Percentiles rank a stretch among this genome's conserved stretches.
Conservation (phyloP, 2,113 vertebrate genomes). For the Ophiodon elongatus region DNA sequence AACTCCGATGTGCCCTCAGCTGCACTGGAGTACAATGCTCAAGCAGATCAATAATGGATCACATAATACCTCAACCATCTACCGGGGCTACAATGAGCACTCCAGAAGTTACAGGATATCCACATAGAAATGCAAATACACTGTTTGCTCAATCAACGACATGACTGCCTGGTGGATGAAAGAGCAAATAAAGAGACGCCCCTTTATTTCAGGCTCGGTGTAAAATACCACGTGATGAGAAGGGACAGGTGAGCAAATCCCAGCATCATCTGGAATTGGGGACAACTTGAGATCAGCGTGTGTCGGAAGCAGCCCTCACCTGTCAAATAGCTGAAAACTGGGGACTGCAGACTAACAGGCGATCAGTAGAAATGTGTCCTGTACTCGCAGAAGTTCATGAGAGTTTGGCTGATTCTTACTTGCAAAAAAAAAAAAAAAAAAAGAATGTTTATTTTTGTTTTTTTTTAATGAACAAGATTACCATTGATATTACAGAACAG, state of each 20-base stretch:
- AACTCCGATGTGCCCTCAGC: conserved; percentile 32
- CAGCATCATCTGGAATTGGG: neutral
- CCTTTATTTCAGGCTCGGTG: conserved; percentile 13
- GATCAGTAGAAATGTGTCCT: neutral
- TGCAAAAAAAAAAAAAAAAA: conserved; percentile 2
- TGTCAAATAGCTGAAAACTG: neutral
- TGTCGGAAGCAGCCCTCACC: neutral
- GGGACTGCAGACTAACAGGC: neutral
- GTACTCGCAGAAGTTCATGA: neutral
- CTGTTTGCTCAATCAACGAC: conserved; percentile 60
- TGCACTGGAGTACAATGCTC: conserved; percentile 61
- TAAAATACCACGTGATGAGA: neutral
- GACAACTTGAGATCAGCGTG: neutral
- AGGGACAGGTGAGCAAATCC: conserved; percentile 8
- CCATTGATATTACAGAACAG: neutral
- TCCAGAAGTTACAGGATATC: conserved; percentile 46
- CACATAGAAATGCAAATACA: conserved; percentile 45
- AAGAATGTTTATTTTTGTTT: conserved; percentile 37
- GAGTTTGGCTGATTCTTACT: neutral
- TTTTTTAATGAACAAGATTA: neutral
- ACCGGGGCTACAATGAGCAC: conserved; percentile 42
- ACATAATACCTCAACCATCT: conserved; percentile 56
- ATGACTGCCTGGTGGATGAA: conserved; percentile 20
- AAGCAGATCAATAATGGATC: conserved; percentile 68
- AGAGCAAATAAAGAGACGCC: conserved; percentile 32